Conservation (phyloP, 2,113 vertebrate species). For the Hippocampus barbouri region DNA sequence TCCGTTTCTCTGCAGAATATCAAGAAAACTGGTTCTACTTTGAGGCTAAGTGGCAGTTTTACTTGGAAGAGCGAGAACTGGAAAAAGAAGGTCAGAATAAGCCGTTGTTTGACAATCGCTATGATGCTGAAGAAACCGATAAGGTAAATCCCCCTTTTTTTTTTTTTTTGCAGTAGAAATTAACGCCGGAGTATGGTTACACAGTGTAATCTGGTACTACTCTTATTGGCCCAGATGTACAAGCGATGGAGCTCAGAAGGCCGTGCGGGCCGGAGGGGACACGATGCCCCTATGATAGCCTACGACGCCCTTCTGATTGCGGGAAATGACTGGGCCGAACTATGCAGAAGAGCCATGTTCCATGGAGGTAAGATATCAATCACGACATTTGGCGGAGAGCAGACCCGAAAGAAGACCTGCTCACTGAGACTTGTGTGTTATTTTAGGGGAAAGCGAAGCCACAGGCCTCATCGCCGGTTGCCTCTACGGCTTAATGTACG, state of each 20-base stretch:
- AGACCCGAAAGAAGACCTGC: background rate
- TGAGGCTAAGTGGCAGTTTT: slow-evolving; percentile 97
- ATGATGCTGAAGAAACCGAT: slow-evolving; percentile 84
- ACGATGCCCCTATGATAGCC: slow-evolving; percentile 95
- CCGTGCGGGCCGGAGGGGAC: slow-evolving; percentile 82
- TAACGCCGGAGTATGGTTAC: background rate
- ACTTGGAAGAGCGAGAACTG: slow-evolving; percentile 89
- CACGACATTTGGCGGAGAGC: background rate
- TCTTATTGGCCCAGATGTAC: slow-evolving; percentile 73
- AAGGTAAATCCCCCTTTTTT: slow-evolving; percentile 71
- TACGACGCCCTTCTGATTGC: slow-evolving; percentile 89
- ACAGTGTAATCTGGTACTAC: background rate
- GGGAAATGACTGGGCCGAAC: slow-evolving; percentile 80
- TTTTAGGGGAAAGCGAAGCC: slow-evolving; percentile 84
- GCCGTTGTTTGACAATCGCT: slow-evolving; percentile 77
- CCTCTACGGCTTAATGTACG: slow-evolving; percentile 86
- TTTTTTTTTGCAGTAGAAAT: background rate
- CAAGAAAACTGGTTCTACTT: slow-evolving; percentile 99
- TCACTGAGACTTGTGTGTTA: slow-evolving; percentile 4
- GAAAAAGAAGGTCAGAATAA: slow-evolving; percentile 78
- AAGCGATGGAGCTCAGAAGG: slow-evolving; percentile 94
- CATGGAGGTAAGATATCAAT: slow-evolving; percentile 81
- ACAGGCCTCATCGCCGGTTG: slow-evolving; percentile 89
- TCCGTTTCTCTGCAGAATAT: slow-evolving; percentile 76
- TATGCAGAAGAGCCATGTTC: slow-evolving; percentile 90